Evolutionary conservation across 2,113 vertebrate species (phyloP), one percentile per base, ranked within the genome.

Genomic region (Origma solitaria): DNA sequence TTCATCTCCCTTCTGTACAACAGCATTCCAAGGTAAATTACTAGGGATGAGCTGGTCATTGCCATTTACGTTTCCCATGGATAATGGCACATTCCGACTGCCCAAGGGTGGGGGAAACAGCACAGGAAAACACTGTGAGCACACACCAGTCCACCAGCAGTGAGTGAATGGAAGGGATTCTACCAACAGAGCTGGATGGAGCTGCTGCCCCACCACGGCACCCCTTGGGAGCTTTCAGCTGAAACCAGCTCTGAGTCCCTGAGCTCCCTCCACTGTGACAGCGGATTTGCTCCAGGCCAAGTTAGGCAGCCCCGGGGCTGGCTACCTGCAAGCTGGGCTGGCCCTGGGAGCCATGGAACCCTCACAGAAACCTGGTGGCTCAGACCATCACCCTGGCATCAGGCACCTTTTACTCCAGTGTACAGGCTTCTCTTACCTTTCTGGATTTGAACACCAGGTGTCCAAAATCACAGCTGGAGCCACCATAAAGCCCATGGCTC

Each of bases 341-440:
- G 47, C 11, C 42, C 68, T 27, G 3, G 42, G 25, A 33, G 18
- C 58, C 68, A 47, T 9, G 2, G 38, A 80, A 21, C 15, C 23
- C 54, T 64, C 42, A 3, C 33, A 20, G 13, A 28, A 66, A 54
- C 7, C 8, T 24, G 7, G 15, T 31, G 49, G 30, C 35, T 68
- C 31, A 86, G 57, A 44, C 82, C 56, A 14, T 31, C 61, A 53
- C 25, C 4, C 9, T 13, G 51, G 30, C 31, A 44, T 61, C 0
- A 0, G 51, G 6, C 64, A 42, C 11, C 6, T 23, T 50, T 64
- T 28, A 18, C 25, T 37, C 4, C 0, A 0, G 15, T 7, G 9
- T 23, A 7, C 14, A 61, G n/a, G 50, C 33, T 78, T 70, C 61
- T 64, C 79, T 35, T 22, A 5, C 33, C 44, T 33, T 38, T 82